Base-by-base conservation (phyloP, 2,888 invertebrate species). In the Dastarcus helophoroides region DNA sequence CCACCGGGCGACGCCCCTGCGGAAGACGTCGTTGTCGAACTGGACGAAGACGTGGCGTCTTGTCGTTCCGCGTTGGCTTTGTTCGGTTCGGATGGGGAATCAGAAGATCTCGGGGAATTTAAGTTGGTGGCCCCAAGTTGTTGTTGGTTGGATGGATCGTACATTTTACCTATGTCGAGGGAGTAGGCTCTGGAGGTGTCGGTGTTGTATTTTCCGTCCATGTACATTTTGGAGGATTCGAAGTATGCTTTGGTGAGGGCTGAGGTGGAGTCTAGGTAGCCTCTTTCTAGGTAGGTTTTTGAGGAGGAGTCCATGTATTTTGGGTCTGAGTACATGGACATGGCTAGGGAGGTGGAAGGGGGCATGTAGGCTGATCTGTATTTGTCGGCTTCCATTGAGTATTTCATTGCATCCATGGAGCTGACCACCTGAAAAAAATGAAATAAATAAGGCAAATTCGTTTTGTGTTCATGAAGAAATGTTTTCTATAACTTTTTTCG, bases 391-490 rank as follows among this genome's bases (percentile, higher is more conserved):
- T 80, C 80, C 64, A 80, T 72, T 6, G 79, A 76, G 54, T 81
- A 80, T 51, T 80, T 80, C 77, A 80, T 79, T 9, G 73, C 72
- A 51, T 81, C 81, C 79, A 81, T 79, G 39, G 79, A 70, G 28
- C 76, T 74, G 4, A 76, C 76, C 37, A 80, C 75, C 79, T 79
- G 70, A 1, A 69, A 70, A n/a, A n/a, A n/a, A n/a, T n/a, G n/a
- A n/a, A n/a, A n/a, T n/a, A n/a, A n/a, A n/a, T n/a, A n/a, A n/a
- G n/a, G n/a, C n/a, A n/a, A n/a, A n/a, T n/a, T n/a, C n/a, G n/a
- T n/a, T n/a, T n/a, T n/a, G n/a, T n/a, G n/a, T n/a, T n/a, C n/a
- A n/a, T n/a, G n/a, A n/a, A n/a, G n/a, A n/a, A n/a, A n/a, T n/a
- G n/a, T n/a, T n/a, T n/a, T n/a, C n/a, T n/a, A n/a, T n/a, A n/a